phyloP scores from a whole-genome alignment of 2,113 vertebrate species.

The Cephalopterus ornatus region DNA sequence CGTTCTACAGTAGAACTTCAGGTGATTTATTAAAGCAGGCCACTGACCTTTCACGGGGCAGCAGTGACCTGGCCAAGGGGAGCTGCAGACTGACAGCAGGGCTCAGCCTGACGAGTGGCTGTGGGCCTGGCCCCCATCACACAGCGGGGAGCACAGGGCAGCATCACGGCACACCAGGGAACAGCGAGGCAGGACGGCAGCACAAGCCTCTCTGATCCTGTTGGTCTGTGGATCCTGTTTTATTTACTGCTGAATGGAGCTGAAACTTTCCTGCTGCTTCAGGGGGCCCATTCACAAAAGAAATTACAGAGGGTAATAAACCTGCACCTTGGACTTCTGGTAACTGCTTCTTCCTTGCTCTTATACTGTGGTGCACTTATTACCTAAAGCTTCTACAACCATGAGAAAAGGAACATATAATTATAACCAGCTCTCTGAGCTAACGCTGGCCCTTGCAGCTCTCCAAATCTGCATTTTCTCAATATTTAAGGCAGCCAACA shows the following conservation, averaged over 20 bases:
- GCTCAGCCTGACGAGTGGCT: neutral
- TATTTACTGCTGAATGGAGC: neutral
- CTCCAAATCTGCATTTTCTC: neutral
- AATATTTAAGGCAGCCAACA: neutral
- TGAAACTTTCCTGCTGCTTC: neutral
- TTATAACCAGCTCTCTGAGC: neutral
- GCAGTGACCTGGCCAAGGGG: neutral
- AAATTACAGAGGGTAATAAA: slow-evolving; percentile 15
- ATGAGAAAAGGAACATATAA: neutral
- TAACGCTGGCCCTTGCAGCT: neutral
- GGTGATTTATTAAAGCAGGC: neutral
- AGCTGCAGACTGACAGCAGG: neutral
- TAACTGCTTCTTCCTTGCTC: neutral
- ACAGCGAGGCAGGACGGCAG: neutral
- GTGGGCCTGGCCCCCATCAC: neutral
- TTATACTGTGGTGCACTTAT: neutral
- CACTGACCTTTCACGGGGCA: neutral
- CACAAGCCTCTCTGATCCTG: neutral
- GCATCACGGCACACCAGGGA: neutral
- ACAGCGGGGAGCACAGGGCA: neutral
- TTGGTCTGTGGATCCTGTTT: neutral
- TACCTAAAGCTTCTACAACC: neutral
- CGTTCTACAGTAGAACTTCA: neutral
- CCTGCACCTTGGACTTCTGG: neutral
- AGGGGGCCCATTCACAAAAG: neutral